phyloP scores from a whole-genome alignment of 2,888 invertebrate species.

The Teleogryllus oceanicus region DNA sequence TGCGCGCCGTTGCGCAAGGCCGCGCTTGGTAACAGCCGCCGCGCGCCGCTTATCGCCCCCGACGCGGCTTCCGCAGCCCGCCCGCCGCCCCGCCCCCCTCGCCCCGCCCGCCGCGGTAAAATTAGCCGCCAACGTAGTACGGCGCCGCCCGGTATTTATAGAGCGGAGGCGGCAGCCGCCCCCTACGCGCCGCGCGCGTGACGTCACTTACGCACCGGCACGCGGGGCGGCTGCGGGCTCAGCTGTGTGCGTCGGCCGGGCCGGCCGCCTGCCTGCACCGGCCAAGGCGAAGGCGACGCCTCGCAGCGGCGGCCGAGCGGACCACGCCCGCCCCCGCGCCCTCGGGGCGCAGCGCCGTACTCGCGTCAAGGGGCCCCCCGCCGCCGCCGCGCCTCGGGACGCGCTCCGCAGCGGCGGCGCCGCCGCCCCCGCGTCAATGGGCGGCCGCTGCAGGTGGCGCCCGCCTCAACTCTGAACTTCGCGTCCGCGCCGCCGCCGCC shows the following conservation, averaged over 20 bases:
- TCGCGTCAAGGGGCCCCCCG: conserved; percentile 12
- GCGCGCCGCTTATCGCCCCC: too few species aligned
- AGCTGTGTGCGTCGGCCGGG: not conserved
- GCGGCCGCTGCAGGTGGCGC: not conserved
- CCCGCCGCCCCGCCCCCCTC: too few species aligned
- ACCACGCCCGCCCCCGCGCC: not conserved
- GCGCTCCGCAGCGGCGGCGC: not conserved
- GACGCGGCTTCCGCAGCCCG: too few species aligned
- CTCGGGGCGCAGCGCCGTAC: not conserved
- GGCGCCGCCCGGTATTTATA: too few species aligned
- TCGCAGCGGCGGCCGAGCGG: conserved; percentile 4
- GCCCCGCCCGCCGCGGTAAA: too few species aligned
- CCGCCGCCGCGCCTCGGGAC: not conserved
- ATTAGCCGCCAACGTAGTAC: too few species aligned
- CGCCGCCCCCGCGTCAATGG: not conserved
- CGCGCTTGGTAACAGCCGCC: not conserved
- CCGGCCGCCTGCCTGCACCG: too few species aligned
- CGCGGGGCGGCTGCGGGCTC: not conserved
- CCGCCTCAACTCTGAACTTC: not conserved
- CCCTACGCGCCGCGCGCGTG: not conserved
- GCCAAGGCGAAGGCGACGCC: not conserved
- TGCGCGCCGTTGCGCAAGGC: not conserved
- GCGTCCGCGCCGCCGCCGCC: not conserved
- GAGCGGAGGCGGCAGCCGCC: not conserved
- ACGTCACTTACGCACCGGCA: not conserved